A percentile compares a stretch with the other conserved stretches of the same genome.
These are phyloP conservation scores for Polydrusus pterygomalis DNA, from an alignment of 2,888 invertebrate species.

Conservation along the genomic window DNA sequence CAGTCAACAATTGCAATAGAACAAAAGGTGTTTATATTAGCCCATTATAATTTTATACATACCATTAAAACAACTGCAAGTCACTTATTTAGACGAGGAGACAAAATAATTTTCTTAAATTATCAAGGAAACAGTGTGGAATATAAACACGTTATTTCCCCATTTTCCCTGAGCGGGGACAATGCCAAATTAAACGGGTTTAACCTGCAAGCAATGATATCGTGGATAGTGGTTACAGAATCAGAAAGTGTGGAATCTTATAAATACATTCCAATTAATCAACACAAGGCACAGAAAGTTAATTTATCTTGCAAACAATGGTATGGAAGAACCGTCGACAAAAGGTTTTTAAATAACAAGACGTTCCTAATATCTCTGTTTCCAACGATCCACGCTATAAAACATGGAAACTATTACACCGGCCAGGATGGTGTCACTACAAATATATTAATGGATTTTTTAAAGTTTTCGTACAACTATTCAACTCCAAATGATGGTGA, in stretches of 20 bases:
- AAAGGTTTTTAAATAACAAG: conserved; percentile 21
- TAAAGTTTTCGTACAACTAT: conserved; percentile 21
- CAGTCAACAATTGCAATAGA: conserved; percentile 18
- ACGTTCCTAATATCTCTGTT: conserved; percentile 29
- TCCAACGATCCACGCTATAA: conserved; percentile 19
- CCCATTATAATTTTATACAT: conserved; percentile 12
- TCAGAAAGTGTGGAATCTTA: conserved; percentile 9
- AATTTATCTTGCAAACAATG: conserved; percentile 25
- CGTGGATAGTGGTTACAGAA: conserved; percentile 26
- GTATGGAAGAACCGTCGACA: conserved; percentile 32
- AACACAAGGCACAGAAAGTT: background rate
- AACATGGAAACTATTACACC: conserved; percentile 11
- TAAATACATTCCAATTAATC: conserved; percentile 6
- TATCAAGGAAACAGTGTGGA: conserved; percentile 8
- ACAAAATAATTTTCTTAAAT: conserved; percentile 41
- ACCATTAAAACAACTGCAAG: conserved; percentile 14
- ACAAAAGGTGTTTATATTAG: conserved; percentile 40
- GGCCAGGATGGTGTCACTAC: conserved; percentile 36
- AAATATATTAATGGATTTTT: conserved; percentile 27
- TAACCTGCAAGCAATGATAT: conserved; percentile 36
- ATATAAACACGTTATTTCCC: conserved; percentile 12
- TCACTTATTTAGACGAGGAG: conserved; percentile 29
- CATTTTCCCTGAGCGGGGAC: background rate
- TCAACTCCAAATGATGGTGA: conserved; percentile 19
- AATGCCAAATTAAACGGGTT: conserved; percentile 19